phyloP scores from a whole-genome alignment of 2,888 invertebrate species.

The Coenonympha glycerion region DNA sequence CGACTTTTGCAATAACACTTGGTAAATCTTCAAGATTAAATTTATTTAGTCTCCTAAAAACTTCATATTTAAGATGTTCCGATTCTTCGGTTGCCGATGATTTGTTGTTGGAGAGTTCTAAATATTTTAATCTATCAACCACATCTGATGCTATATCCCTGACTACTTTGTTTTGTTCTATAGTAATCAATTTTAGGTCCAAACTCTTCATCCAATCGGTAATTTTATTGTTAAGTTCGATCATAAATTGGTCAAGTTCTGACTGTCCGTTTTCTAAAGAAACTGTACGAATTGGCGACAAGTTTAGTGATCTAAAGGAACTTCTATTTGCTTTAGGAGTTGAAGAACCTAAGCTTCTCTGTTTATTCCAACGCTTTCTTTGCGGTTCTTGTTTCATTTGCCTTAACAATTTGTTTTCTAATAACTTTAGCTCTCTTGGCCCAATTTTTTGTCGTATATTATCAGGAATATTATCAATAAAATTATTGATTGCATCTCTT shows the following conservation, averaged over 20 bases:
- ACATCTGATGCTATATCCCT: constrained; percentile 15
- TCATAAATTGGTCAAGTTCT: constrained; percentile 7
- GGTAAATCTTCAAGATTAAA: constrained; percentile 10
- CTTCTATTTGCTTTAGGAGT: neutral
- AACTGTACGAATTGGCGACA: neutral
- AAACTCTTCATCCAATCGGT: constrained; percentile 15
- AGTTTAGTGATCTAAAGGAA: neutral
- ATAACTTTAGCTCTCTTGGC: neutral
- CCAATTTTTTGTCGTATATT: neutral
- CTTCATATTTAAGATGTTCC: constrained; percentile 23
- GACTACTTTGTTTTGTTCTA: constrained; percentile 15
- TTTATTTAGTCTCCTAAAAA: constrained; percentile 20
- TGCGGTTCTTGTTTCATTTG: neutral
- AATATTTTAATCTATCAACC: constrained; percentile 22
- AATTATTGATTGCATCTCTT: constrained; percentile 11
- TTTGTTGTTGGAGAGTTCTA: constrained; percentile 16
- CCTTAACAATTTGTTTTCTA: neutral
- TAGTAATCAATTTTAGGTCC: neutral
- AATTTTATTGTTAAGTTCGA: constrained; percentile 8
- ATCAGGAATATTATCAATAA: neutral
- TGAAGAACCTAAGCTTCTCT: neutral
- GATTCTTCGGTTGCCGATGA: constrained; percentile 15
- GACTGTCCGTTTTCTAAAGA: neutral
- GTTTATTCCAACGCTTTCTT: neutral
- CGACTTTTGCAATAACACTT: constrained; percentile 10